Base-by-base conservation (phyloP, 2,797 vertebrate species). In the Spondyliosoma cantharus region DNA sequence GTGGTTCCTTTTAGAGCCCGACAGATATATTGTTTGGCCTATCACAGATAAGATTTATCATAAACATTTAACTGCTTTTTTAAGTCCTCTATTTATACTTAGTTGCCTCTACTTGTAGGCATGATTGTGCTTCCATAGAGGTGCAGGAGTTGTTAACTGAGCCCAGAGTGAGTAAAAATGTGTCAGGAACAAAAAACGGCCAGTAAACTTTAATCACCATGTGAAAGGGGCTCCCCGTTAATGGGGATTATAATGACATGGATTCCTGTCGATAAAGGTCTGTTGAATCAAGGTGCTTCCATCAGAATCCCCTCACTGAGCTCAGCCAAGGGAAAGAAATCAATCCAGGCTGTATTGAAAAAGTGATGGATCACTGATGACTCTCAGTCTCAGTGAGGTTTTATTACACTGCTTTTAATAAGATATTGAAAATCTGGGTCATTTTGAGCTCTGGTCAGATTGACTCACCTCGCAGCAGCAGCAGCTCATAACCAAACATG, bases 381-480 rank as follows among this genome's bases (percentile, higher is more conserved):
- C 71, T 80, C 78, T 69, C 69, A 70, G 76, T 61, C 74, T 66
- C 64, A 42, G 50, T 59, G 11, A 62, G 32, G 71, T 9, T 83
- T 84, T 66, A 83, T 76, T 58, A 53, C n/a, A 25, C 9, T 11
- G 73, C 27, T 27, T 7, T 53, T 72, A 71, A 76, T 83, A 66
- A 83, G 64, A 72, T 29, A 69, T 43, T 57, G 42, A 61, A 71
- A 69, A 75, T 80, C 46, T 62, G 67, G 59, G 48, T 75, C 67
- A 54, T 46, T 71, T 46, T 50, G 27, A 43, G 46, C 74, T 27
- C 67, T 14, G 52, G 32, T 76, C 45, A 45, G 46, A 70, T 43
- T 71, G 46, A 61, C 65, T 69, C 69, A 37, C 48, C 58, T 61
- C 1, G 14, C 48, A 27, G 29, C 77, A 46, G 37, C 48, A 76